Evolutionary conservation across 1,140 invertebrate species (phyloP).

Genomic region (Macrocentrus cingulum): DNA sequence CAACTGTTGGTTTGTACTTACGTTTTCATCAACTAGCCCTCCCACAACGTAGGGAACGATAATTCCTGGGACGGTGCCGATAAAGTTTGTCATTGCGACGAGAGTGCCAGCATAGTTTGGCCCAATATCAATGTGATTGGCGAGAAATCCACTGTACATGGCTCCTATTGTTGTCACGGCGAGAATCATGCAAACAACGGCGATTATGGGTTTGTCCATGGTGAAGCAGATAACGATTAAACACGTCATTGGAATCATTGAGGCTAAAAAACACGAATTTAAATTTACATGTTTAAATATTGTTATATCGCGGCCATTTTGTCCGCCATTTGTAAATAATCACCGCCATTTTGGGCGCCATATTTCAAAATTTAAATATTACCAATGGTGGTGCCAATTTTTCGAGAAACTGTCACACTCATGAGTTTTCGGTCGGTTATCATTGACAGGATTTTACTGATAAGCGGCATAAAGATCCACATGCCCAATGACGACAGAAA

Average conservation of each 20-base stretch:
- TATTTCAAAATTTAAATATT: too few relatives aligned
- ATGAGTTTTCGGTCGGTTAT: slow-evolving; percentile 65
- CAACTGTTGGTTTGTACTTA: slow-evolving; percentile 50
- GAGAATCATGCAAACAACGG: slow-evolving; percentile 73
- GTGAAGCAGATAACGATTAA: slow-evolving; percentile 72
- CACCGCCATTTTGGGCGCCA: too few relatives aligned
- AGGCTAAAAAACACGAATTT: slow-evolving; percentile 58
- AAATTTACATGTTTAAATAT: not conserved
- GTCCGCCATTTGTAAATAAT: too few relatives aligned
- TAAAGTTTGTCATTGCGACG: slow-evolving; percentile 84
- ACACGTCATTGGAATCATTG: slow-evolving; percentile 68
- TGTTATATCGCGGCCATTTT: too few relatives aligned
- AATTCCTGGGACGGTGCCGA: slow-evolving; percentile 86
- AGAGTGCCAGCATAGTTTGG: slow-evolving; percentile 77
- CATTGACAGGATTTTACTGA: slow-evolving; percentile 67
- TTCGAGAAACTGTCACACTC: slow-evolving; percentile 69
- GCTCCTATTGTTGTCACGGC: slow-evolving; percentile 76
- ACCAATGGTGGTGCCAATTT: slow-evolving; percentile 69
- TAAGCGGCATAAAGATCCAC: slow-evolving; percentile 73
- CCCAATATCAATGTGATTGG: slow-evolving; percentile 89
- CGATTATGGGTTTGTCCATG: slow-evolving; percentile 63
- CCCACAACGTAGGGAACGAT: slow-evolving; percentile 81
- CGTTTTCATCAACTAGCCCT: slow-evolving; percentile 70
- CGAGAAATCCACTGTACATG: slow-evolving; percentile 85
- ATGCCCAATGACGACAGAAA: slow-evolving; percentile 74